These are phyloP conservation scores for Siniperca obscura DNA, from an alignment of 2,797 vertebrate species.

Conservation along the genomic window DNA sequence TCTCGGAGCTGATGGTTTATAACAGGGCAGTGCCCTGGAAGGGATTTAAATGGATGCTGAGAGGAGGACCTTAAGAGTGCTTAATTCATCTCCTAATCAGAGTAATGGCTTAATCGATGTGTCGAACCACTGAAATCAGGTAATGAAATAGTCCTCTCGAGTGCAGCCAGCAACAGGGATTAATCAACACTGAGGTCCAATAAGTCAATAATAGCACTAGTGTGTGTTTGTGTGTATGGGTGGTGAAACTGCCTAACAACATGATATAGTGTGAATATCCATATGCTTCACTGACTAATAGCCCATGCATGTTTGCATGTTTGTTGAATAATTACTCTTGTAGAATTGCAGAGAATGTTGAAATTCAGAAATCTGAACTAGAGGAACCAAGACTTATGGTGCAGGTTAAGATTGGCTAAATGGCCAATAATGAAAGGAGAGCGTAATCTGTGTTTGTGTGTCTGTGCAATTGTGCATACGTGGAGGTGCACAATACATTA, in stretches of 20 bases:
- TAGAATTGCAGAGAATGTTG: conserved; percentile 38
- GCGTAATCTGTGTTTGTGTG: conserved; percentile 16
- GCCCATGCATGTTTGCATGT: conserved; percentile 22
- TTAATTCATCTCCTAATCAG: conserved; percentile 66
- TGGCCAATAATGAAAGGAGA: conserved; percentile 27
- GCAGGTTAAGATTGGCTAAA: conserved; percentile 51
- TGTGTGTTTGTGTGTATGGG: neutral
- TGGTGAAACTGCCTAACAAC: neutral
- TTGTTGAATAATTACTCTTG: conserved; percentile 33
- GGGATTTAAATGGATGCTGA: conserved; percentile 36
- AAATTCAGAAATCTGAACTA: conserved; percentile 40
- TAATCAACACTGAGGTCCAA: conserved; percentile 53
- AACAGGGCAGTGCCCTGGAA: neutral
- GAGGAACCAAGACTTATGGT: conserved; percentile 23
- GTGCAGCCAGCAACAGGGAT: conserved; percentile 44
- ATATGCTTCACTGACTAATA: conserved; percentile 24
- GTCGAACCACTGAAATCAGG: conserved; percentile 55
- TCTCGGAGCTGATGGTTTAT: conserved; percentile 2
- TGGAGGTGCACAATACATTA: conserved; percentile 10
- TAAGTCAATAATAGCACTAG: conserved; percentile 32
- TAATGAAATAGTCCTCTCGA: conserved; percentile 56
- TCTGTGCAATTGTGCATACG: conserved; percentile 8
- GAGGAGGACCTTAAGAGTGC: conserved; percentile 38
- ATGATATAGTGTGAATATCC: conserved; percentile 24
- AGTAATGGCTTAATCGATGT: conserved; percentile 66